Conservation (phyloP, 2,888 invertebrate genomes). For the Ormyrus rosae region DNA sequence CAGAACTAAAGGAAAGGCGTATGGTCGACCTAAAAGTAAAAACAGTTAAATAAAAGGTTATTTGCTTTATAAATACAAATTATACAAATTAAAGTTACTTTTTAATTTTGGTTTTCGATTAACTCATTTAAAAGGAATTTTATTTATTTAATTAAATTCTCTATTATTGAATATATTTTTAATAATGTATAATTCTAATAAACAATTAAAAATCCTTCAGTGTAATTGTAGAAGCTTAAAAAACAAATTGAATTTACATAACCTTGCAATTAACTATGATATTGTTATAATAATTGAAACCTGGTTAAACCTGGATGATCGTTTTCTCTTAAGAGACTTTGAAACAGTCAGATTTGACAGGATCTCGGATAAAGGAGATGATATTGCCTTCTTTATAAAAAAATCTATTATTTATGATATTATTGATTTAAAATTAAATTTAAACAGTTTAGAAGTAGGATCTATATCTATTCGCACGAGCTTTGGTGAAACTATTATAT, state of each 20-base stretch:
- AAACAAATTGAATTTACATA: background rate
- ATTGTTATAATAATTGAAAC: conserved; percentile 16
- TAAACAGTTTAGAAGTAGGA: conserved; percentile 10
- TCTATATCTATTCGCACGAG: background rate
- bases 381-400: conserved; percentile 13
- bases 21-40: no score
- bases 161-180: no score
- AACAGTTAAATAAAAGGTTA: no score
- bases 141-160: no score
- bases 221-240: conserved; percentile 24
- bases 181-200: no score
- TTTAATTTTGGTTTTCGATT: no score
- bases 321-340: conserved; percentile 21
- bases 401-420: background rate
- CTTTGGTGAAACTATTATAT: background rate
- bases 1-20: no score
- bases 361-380: background rate
- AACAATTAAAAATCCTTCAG: conserved; percentile 34
- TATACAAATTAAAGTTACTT: no score
- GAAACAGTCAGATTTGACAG: conserved; percentile 11
- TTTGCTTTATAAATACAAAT: no score
- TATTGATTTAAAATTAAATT: background rate
- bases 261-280: background rate
- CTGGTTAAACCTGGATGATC: background rate
- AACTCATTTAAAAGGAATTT: no score